Percentiles rank a stretch among this genome's conserved stretches.
Evolutionary conservation across 2,113 vertebrate genomes (phyloP).

Genomic region (Catharus fuscescens): DNA sequence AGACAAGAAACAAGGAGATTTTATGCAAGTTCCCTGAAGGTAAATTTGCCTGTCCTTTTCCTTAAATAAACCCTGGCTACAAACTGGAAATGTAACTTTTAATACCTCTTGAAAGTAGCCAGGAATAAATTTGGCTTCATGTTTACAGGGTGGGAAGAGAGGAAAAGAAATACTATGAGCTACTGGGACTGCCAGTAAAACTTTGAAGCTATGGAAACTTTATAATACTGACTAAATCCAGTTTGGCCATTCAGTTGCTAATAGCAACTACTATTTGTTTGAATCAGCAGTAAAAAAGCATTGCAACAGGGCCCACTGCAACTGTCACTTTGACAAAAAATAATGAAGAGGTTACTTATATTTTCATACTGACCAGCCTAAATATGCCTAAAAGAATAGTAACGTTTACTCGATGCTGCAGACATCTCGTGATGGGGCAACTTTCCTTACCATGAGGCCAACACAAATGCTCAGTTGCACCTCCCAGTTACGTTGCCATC

Average conservation of each 20-base stretch:
- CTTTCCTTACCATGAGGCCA: neutral
- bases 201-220: neutral
- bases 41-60: neutral
- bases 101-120: neutral
- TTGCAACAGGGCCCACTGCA: neutral
- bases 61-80: neutral
- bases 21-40: neutral
- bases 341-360: neutral
- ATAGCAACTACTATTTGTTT: neutral
- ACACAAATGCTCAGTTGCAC: neutral
- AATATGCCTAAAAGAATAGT: neutral
- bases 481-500: accelerated
- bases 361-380: neutral
- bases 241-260: neutral
- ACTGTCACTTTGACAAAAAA: neutral
- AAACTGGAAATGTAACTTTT: neutral
- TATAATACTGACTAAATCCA: neutral
- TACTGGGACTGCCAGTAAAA: neutral
- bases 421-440: neutral
- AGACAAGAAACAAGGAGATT: neutral
- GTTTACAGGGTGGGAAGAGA: neutral
- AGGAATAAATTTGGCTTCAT: neutral
- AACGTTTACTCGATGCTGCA: neutral
- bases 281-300: neutral
- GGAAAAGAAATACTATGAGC: neutral